Evolutionary conservation across 2,888 invertebrate genomes (phyloP), one percentile per base, ranked within the genome.

Genomic region (Atrina japonica): DNA sequence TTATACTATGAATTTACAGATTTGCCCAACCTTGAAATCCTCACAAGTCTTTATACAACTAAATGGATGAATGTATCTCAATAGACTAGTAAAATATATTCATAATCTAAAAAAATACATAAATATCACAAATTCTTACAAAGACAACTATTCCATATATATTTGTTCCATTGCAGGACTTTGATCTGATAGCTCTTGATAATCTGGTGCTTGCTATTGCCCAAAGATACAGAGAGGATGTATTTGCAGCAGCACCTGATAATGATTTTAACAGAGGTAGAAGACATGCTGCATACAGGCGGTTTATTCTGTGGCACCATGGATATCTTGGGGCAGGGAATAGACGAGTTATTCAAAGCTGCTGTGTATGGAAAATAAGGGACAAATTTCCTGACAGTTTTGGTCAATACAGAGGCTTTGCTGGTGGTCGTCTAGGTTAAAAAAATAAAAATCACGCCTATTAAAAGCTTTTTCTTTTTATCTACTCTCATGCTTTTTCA

Each of bases 231-330:
- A 25, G 72, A 16, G 35, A 65, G 11, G 71, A 76, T 27, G 18
- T 71, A n/a, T n/a, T n/a, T n/a, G n/a, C n/a, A n/a, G 3, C 21
- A 77, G 5, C 71, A 2, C 21, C 30, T 16, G 66, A 53, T 7
- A 61, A 41, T 21, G 69, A 76, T 18, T 23, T 18, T 1, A 73
- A 66, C 40, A 60, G 65, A 21, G 66, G 66, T 14, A 53, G 67
- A 27, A 41, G 75, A n/a, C 72, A 75, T 67, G 72, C 58, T 21
- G 72, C 74, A 9, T 77, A 79, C 27, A 69, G 77, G 30, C 75
- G 77, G 43, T 77, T 66, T 40, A 45, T 67, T 1, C 47, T 76
- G 23, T 77, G 77, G 75, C 27, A 43, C 2, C 64, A 71, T 67
- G 79, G 77, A 5, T n/a, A 68, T 2, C 64, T 77, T 16, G 75